A percentile compares a stretch with the other conserved stretches of the same genome.
Conservation (phyloP, 2,113 vertebrate species). For the Alosa alosa region DNA sequence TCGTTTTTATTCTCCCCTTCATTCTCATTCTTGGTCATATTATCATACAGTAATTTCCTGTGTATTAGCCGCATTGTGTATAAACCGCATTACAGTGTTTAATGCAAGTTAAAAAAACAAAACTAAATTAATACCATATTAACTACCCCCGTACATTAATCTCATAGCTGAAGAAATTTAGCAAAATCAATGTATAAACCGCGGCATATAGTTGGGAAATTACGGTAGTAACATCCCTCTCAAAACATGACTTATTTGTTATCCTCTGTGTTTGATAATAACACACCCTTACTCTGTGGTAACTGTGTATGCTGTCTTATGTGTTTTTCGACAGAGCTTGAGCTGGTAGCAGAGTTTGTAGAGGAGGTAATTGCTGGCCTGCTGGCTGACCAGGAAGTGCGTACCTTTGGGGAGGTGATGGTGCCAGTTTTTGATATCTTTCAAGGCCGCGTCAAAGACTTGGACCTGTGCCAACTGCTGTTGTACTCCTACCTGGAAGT, state of each 20-base stretch:
- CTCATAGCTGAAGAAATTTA: too few species aligned
- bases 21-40: not conserved
- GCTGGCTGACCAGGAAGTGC: constrained; percentile 87
- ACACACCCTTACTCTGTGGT: not conserved
- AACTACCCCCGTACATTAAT: too few species aligned
- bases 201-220: too few species aligned
- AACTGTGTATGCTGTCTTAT: not conserved
- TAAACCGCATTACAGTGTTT: too few species aligned
- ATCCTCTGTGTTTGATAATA: not conserved
- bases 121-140: too few species aligned
- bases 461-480: constrained; percentile 90
- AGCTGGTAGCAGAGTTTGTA: constrained; percentile 85
- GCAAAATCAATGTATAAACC: too few species aligned
- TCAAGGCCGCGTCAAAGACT: constrained; percentile 81
- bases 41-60: too few species aligned
- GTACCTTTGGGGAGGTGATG: constrained; percentile 90
- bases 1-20: not conserved
- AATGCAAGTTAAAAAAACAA: too few species aligned
- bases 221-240: too few species aligned
- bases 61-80: too few species aligned
- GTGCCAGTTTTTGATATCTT: constrained; percentile 90
- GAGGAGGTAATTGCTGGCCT: constrained; percentile 87
- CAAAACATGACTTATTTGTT: constrained; percentile 9
- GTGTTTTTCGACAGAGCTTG: constrained; percentile 74
- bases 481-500: constrained; percentile 89